Percentiles rank a stretch among this genome's conserved stretches.
phyloP scores from a whole-genome alignment of 2,888 invertebrate genomes.

The Mimumesa dahlbomi region DNA sequence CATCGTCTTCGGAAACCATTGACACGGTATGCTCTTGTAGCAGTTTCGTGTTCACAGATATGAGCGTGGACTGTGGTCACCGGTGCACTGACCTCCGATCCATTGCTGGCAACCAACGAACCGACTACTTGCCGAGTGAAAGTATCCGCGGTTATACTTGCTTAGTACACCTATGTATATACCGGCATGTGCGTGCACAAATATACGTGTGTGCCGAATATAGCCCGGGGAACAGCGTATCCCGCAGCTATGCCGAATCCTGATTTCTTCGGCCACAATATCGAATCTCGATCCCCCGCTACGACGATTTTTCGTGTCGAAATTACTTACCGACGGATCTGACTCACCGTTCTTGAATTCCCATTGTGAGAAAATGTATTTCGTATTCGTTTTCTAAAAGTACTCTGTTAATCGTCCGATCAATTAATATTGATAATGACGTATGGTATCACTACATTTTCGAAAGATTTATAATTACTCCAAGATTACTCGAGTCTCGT shows the following conservation, averaged over 20 bases:
- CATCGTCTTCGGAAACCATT: slow-evolving; percentile 43
- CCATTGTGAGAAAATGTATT: background rate
- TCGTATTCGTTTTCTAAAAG: background rate
- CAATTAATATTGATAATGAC: no score
- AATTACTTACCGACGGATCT: background rate
- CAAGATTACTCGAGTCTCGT: no score
- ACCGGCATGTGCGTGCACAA: slow-evolving; percentile 49
- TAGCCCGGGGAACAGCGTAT: slow-evolving; percentile 33
- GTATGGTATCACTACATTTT: no score
- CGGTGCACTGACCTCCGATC: slow-evolving; percentile 77
- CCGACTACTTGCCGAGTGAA: slow-evolving; percentile 73
- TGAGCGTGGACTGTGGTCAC: slow-evolving; percentile 63
- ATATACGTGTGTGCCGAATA: slow-evolving; percentile 47
- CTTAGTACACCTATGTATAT: slow-evolving; percentile 29
- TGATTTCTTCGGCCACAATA: slow-evolving; percentile 49
- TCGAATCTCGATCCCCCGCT: background rate
- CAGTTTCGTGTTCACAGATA: slow-evolving; percentile 54
- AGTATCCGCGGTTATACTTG: slow-evolving; percentile 67
- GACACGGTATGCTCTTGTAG: slow-evolving; percentile 33
- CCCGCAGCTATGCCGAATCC: slow-evolving; percentile 36
- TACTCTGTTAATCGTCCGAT: no score
- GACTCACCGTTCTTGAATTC: background rate
- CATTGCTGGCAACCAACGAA: slow-evolving; percentile 69
- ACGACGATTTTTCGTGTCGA: background rate
- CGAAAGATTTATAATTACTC: no score